A percentile compares a stretch with the other conserved stretches of the same genome.
Evolutionary conservation across 2,888 invertebrate species (phyloP).

Genomic region (Andrena bucephala): DNA sequence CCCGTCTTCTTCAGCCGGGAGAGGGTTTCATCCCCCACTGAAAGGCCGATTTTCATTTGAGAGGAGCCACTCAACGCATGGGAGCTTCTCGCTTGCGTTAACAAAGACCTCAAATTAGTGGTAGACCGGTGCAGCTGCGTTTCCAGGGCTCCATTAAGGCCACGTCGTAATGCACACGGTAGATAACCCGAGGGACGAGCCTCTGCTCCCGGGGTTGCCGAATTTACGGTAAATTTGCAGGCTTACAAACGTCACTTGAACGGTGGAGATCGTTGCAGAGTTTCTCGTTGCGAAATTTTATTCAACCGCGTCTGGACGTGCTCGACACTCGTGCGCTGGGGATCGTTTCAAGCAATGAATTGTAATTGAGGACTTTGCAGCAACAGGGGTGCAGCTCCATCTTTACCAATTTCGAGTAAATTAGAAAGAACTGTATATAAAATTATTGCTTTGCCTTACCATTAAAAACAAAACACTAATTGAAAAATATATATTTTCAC

Average conservation of each 20-base stretch:
- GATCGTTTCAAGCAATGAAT: too few relatives aligned
- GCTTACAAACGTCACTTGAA: background rate
- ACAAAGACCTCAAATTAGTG: conserved; percentile 77
- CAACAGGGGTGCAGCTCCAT: too few relatives aligned
- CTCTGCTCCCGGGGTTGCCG: background rate
- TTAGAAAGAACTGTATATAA: too few relatives aligned
- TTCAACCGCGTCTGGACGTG: background rate
- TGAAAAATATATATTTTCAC: too few relatives aligned
- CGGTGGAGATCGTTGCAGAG: background rate
- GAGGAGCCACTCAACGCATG: conserved; percentile 60
- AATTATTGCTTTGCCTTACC: too few relatives aligned
- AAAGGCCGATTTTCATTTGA: conserved; percentile 57
- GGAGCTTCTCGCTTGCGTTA: conserved; percentile 65
- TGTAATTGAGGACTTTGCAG: too few relatives aligned
- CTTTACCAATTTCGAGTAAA: too few relatives aligned
- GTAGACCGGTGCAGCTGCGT: conserved; percentile 54
- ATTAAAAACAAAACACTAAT: too few relatives aligned
- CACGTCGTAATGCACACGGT: conserved; percentile 37
- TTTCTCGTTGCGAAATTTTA: background rate
- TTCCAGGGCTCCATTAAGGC: conserved; percentile 60
- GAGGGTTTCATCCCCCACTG: conserved; percentile 23
- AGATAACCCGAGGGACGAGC: conserved; percentile 35
- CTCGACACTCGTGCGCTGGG: background rate
- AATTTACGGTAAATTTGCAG: conserved; percentile 32
- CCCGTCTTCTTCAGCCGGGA: background rate